phyloP scores from a whole-genome alignment of 1,140 invertebrate species.

The Vanessa tameamea region DNA sequence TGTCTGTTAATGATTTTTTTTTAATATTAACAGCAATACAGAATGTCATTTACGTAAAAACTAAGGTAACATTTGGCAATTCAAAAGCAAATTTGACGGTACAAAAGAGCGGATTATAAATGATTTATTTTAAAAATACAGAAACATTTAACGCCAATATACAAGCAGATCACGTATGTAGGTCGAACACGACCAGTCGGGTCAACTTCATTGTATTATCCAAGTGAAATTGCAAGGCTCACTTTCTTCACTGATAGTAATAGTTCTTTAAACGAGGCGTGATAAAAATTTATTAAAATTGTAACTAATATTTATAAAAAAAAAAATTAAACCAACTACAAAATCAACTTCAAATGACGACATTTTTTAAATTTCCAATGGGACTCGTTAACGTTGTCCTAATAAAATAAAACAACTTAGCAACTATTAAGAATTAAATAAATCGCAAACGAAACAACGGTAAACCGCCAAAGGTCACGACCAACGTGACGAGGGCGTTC shows the following conservation, averaged over 20 bases:
- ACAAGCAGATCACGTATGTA: slow-evolving; percentile 20
- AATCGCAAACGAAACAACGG: slow-evolving; percentile 20
- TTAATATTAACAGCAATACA: too few relatives aligned
- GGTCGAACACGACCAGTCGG: slow-evolving; percentile 19
- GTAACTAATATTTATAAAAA: background rate
- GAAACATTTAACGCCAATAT: background rate
- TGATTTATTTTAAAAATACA: background rate
- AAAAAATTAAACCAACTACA: too few relatives aligned
- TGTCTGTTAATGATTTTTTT: too few relatives aligned
- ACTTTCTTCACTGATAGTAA: slow-evolving; percentile 22
- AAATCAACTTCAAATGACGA: too few relatives aligned
- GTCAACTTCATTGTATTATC: slow-evolving; percentile 10
- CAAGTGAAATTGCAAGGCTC: slow-evolving; percentile 17
- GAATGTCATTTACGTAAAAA: too few relatives aligned
- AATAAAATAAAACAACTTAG: slow-evolving; percentile 1
- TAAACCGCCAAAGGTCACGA: slow-evolving; percentile 20
- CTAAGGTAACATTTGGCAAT: too few relatives aligned
- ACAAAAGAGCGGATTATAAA: background rate
- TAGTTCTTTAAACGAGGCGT: background rate
- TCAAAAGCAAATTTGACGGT: too few relatives aligned
- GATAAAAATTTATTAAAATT: slow-evolving; percentile 10
- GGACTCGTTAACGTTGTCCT: background rate
- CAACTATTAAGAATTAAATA: background rate
- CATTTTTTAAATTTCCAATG: too few relatives aligned
- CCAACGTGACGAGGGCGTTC: slow-evolving; percentile 12